These are phyloP conservation scores for Sigmodon hispidus DNA, from an alignment of 2,113 vertebrate genomes.

Conservation along the genomic window DNA sequence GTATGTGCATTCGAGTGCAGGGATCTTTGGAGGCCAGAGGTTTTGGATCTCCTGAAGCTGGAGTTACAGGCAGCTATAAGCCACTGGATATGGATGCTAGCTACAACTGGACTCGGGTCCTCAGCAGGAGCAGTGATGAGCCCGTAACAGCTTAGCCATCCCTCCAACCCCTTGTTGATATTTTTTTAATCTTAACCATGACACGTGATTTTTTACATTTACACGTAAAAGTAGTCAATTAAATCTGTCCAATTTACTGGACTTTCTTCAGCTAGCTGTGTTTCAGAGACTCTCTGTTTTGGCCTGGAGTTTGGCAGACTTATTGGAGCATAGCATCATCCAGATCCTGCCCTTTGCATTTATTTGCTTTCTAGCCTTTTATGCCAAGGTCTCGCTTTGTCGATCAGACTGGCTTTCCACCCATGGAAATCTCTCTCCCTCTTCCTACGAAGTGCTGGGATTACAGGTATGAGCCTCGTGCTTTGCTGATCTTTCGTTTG, in stretches of 20 bases:
- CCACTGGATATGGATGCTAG: too few species aligned
- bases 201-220: background rate
- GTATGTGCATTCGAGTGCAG: background rate
- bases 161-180: background rate
- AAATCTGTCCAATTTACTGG: background rate
- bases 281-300: constrained; percentile 27
- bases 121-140: background rate
- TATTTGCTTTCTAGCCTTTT: background rate
- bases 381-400: background rate
- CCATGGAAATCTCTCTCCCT: background rate
- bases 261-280: background rate
- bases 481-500: background rate
- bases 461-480: background rate
- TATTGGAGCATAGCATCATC: background rate
- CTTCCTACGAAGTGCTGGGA: background rate
- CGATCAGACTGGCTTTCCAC: background rate
- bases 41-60: background rate
- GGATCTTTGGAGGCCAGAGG: background rate
- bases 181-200: background rate
- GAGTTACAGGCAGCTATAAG: background rate
- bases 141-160: background rate
- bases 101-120: background rate
- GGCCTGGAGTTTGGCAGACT: background rate
- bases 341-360: background rate
- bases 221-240: background rate